Base-by-base conservation (phyloP, 2,113 vertebrate species). In the Paramisgurnus dabryanus region DNA sequence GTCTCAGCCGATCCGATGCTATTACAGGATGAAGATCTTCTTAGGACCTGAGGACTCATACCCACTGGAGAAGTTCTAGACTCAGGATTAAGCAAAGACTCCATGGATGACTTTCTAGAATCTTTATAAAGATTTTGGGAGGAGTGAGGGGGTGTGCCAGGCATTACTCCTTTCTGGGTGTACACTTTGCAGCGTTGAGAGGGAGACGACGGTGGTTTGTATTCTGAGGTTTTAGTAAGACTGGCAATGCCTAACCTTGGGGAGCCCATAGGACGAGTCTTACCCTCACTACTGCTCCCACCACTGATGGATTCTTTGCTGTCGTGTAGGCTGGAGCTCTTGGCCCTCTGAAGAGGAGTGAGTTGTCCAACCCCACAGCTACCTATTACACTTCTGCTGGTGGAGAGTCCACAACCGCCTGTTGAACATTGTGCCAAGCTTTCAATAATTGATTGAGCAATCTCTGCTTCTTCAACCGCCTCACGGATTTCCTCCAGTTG, bases 121-220 rank as follows among this genome's bases (percentile, higher is more conserved):
- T 98, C 95, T 84, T 93, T 95, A 87, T 86, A 91, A 79, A 93
- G 77, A 49, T 91, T 84, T 45, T 94, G 91, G 63, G 91, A 92
- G 66, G 94, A 92, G 17, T 88, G 85, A 0, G 96, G 93, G 2
- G 93, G 90, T 0, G 95, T 92, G 57, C 91, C 89, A 1, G 96
- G 98, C 86, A 96, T 84, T 27, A 98, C 94, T 4, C 96, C 94
- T 87, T 99, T 99, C 90, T 99, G 97, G 6, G 98, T 99, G 79
- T 97, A 97, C 15, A 99, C 97, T 85, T 99, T 99, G 90, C 97
- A 97, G 10, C 98, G 93, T 89, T 98, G 97, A 8, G 97, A 98
- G 5, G 97, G 96, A 45, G 97, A 98, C 72, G 91, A 90, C 53
- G 94, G 81, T 72, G 95, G 95, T 80, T 96, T 98, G 84, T 98